phyloP scores from a whole-genome alignment of 2,113 vertebrate species.

The Hemichromis elongatus region DNA sequence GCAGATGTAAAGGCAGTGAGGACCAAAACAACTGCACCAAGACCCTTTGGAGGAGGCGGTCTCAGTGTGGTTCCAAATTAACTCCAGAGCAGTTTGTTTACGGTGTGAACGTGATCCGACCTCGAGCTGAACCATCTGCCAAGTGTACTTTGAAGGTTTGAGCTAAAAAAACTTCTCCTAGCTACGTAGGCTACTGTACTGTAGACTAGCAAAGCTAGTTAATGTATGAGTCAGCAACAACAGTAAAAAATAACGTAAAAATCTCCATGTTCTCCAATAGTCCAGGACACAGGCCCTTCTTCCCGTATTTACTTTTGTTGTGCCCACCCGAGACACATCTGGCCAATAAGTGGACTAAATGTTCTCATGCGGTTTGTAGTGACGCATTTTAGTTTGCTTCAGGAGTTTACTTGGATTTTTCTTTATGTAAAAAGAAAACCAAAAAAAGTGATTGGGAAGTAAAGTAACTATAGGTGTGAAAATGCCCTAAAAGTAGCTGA shows the following conservation, averaged over 20 bases:
- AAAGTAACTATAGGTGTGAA: not conserved
- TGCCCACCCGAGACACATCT: not conserved
- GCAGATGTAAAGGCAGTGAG: not conserved
- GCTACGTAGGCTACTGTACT: not conserved
- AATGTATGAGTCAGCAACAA: not conserved
- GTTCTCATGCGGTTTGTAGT: not conserved
- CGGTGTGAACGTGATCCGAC: not conserved
- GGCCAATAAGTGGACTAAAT: not conserved
- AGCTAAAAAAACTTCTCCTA: not conserved
- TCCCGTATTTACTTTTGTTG: not conserved
- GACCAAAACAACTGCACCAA: not conserved
- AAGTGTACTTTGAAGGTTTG: rapidly evolving
- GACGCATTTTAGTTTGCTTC: not conserved
- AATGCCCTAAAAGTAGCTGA: not conserved
- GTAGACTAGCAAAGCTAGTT: not conserved
- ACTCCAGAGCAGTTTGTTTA: not conserved
- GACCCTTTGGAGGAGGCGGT: not conserved
- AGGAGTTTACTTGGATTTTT: not conserved
- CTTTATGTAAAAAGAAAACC: not conserved
- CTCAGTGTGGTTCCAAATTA: not conserved
- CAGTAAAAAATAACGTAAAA: not conserved
- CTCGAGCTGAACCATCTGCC: not conserved
- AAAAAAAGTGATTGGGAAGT: not conserved
- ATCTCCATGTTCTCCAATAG: not conserved
- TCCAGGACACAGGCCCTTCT: not conserved